phyloP scores from a whole-genome alignment of 2,888 invertebrate species.

The Drosophila bunnanda region DNA sequence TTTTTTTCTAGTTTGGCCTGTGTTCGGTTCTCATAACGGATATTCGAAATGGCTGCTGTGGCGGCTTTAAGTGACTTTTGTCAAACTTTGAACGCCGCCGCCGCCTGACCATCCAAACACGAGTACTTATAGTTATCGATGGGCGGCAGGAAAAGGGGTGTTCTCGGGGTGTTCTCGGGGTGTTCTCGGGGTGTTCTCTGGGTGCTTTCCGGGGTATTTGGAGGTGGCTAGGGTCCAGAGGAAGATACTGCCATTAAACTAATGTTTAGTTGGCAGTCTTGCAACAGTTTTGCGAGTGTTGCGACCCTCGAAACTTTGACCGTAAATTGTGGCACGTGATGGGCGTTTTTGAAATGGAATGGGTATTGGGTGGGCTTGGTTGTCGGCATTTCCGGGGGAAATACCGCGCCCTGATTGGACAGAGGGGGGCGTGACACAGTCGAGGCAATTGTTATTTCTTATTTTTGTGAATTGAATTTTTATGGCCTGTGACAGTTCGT shows the following conservation, averaged over 20 bases:
- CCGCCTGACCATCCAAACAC: conserved; percentile 62
- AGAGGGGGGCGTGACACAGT: conserved; percentile 63
- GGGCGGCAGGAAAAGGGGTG: conserved; percentile 19
- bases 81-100: conserved; percentile 66
- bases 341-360: conserved; percentile 51
- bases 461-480: conserved; percentile 67
- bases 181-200: conserved; percentile 1
- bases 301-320: conserved; percentile 73
- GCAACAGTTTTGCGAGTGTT: conserved; percentile 73
- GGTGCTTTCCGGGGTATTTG: neutral
- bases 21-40: conserved; percentile 65
- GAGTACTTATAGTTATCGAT: conserved; percentile 72
- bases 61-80: conserved; percentile 79
- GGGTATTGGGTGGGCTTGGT: conserved; percentile 10
- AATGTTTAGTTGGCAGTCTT: conserved; percentile 75
- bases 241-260: conserved; percentile 65
- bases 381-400: conserved; percentile 25
- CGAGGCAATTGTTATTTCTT: conserved; percentile 64
- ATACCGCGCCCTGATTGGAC: conserved; percentile 25
- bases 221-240: neutral
- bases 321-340: conserved; percentile 78
- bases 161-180: neutral
- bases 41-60: conserved; percentile 68
- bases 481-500: conserved; percentile 71
- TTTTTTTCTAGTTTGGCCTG: conserved; percentile 32